phyloP scores from a whole-genome alignment of 2,113 vertebrate species.

The Epinephelus moara region DNA sequence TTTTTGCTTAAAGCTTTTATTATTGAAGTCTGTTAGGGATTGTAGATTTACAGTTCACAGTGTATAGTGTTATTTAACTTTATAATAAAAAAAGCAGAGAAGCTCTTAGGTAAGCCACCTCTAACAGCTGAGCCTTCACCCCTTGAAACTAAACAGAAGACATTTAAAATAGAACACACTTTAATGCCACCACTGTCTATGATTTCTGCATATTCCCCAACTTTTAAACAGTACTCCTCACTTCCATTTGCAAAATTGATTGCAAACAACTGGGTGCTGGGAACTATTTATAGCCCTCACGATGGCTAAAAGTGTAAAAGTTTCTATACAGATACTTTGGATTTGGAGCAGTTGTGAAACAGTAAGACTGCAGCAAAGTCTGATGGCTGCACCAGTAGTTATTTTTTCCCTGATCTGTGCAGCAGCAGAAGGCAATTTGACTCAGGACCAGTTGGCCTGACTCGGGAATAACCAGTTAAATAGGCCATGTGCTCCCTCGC shows the following conservation, averaged over 20 bases:
- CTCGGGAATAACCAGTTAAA: conserved; percentile 65
- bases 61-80: too few relatives aligned
- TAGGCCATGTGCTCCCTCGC: conserved; percentile 72
- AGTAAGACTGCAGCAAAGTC: conserved; percentile 5
- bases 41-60: not conserved
- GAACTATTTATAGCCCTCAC: not conserved
- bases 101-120: not conserved
- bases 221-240: not conserved
- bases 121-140: not conserved
- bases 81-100: too few relatives aligned
- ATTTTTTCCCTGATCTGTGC: conserved; percentile 46
- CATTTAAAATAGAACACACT: not conserved
- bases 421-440: conserved; percentile 61
- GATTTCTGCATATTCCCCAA: not conserved
- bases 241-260: not conserved
- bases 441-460: conserved; percentile 70
- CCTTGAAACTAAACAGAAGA: too few relatives aligned
- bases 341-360: not conserved
- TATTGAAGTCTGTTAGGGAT: too few relatives aligned
- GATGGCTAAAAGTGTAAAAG: not conserved
- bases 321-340: too few relatives aligned
- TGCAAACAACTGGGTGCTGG: not conserved
- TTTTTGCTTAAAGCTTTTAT: too few relatives aligned
- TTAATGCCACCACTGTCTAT: not conserved
- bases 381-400: conserved; percentile 28